Evolutionary conservation across 2,113 vertebrate genomes (phyloP).

Genomic region (Dromaius novaehollandiae): DNA sequence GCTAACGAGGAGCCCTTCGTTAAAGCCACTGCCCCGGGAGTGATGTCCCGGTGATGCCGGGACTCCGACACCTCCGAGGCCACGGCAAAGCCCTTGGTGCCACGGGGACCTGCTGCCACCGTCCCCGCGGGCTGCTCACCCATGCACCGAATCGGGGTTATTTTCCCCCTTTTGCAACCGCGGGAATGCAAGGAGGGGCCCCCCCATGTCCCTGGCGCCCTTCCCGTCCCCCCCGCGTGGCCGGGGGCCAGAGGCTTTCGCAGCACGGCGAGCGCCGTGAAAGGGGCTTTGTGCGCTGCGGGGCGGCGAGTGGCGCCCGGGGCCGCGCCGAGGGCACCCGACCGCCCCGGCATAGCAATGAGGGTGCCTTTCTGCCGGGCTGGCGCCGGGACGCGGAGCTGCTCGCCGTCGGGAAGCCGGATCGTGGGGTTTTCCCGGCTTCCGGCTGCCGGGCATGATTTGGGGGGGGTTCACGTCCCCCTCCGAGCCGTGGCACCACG

Average conservation of each 20-base stretch:
- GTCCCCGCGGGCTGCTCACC: background rate
- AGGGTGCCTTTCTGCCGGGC: background rate
- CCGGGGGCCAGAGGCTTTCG: background rate
- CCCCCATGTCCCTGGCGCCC: background rate
- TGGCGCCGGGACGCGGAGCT: background rate
- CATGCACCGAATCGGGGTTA: fast-evolving
- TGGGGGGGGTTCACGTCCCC: background rate
- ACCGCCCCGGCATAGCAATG: background rate
- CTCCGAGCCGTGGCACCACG: fast-evolving
- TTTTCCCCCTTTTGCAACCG: background rate
- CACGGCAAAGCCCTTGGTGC: too few species aligned
- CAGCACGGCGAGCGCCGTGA: background rate
- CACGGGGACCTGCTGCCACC: too few species aligned
- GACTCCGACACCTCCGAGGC: too few species aligned
- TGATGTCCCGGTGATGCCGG: too few species aligned
- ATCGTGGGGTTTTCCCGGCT: background rate
- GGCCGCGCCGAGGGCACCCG: background rate
- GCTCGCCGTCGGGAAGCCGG: too few species aligned
- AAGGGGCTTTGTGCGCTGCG: slow-evolving; percentile 23
- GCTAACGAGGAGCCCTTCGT: background rate
- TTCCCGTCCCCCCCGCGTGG: background rate
- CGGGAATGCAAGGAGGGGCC: background rate
- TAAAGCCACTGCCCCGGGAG: background rate
- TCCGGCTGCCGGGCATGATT: too few species aligned
- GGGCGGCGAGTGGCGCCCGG: background rate